These are phyloP conservation scores for Himalopsyche japonica DNA, from an alignment of 2,888 invertebrate species.

Conservation along the genomic window DNA sequence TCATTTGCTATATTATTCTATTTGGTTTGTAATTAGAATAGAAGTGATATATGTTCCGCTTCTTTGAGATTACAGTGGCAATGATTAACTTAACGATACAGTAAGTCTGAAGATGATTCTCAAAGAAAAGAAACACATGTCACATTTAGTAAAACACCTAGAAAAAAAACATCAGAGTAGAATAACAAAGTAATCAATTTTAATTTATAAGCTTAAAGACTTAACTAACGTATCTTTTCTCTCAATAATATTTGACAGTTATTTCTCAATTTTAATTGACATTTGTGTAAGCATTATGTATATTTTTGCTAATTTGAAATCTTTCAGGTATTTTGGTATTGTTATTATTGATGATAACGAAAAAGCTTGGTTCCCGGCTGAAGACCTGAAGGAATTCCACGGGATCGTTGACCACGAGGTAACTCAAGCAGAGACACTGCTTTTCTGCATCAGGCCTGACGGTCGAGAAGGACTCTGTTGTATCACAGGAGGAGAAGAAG, in stretches of 20 bases:
- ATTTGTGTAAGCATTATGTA: background rate
- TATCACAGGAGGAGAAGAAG: conserved; percentile 65
- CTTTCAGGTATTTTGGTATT: conserved; percentile 74
- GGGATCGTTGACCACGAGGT: conserved; percentile 85
- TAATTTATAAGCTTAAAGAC: background rate
- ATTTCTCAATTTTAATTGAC: too few species aligned
- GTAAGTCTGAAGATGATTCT: too few species aligned
- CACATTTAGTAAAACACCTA: too few species aligned
- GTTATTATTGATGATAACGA: conserved; percentile 85
- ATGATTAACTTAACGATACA: too few species aligned
- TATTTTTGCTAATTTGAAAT: background rate
- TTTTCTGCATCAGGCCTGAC: conserved; percentile 84
- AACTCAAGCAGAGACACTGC: conserved; percentile 72
- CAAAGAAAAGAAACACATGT: too few species aligned
- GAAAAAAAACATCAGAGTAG: too few species aligned
- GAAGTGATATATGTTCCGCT: too few species aligned
- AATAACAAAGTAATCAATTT: too few species aligned
- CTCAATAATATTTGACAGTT: too few species aligned
- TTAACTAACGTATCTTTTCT: background rate
- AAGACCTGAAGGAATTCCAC: conserved; percentile 86
- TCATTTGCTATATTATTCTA: too few species aligned
- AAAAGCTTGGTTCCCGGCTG: conserved; percentile 90
- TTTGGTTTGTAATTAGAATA: too few species aligned
- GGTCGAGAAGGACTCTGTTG: conserved; percentile 84
- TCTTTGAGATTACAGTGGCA: too few species aligned